Conservation (phyloP, 2,113 vertebrate genomes). For the Myotis yumanensis region DNA sequence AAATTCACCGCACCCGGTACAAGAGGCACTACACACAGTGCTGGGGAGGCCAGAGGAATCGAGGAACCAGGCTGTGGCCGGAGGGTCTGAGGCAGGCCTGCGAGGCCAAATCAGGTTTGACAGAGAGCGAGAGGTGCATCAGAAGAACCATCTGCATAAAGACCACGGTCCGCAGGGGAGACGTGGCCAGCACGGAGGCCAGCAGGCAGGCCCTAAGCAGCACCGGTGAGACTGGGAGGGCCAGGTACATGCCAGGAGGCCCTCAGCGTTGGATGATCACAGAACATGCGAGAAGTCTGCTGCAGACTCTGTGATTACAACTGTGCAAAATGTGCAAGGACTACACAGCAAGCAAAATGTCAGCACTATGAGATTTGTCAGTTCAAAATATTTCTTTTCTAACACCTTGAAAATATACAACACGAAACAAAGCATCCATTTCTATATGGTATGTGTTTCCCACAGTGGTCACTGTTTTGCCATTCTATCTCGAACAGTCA, state of each 20-base stretch:
- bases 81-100: background rate
- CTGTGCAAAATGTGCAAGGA: background rate
- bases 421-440: background rate
- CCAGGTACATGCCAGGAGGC: background rate
- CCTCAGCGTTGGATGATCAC: background rate
- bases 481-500: background rate
- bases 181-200: rapidly evolving
- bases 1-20: rapidly evolving
- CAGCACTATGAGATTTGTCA: background rate
- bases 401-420: background rate
- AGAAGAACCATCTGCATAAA: background rate
- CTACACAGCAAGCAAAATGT: background rate
- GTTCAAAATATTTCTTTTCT: background rate
- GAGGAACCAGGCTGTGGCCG: background rate
- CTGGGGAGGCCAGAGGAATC: background rate
- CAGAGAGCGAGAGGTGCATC: background rate
- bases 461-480: background rate
- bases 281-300: background rate
- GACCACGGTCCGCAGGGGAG: background rate
- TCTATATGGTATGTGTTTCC: background rate
- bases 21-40: rapidly evolving
- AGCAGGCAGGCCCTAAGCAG: rapidly evolving
- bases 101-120: too few species aligned
- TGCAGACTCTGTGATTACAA: background rate
- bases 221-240: rapidly evolving